Conservation (phyloP, 2,888 invertebrate species). For the Drosophila tripunctata region DNA sequence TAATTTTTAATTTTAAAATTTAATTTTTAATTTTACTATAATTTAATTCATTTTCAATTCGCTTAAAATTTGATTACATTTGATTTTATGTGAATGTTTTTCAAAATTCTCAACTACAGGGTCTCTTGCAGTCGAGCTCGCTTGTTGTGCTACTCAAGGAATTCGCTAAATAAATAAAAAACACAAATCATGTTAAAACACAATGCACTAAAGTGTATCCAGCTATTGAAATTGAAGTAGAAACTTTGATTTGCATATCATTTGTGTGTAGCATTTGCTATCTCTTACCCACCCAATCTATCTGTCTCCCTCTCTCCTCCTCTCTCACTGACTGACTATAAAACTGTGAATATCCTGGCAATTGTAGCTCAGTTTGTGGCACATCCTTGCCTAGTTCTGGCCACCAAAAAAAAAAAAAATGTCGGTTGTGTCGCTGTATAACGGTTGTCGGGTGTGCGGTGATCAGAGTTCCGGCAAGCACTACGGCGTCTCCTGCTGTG, state of each 20-base stretch:
- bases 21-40: no score
- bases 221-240: conserved; percentile 39
- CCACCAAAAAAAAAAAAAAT: no score
- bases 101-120: background rate
- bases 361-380: conserved; percentile 27
- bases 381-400: conserved; percentile 12
- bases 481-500: conserved; percentile 93
- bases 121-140: background rate
- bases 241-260: conserved; percentile 82
- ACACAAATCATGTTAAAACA: conserved; percentile 64
- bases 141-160: background rate
- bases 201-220: conserved; percentile 31
- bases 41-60: no score
- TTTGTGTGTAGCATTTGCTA: conserved; percentile 57
- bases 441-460: conserved; percentile 90
- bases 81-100: no score
- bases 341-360: conserved; percentile 45
- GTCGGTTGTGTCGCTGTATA: conserved; percentile 45
- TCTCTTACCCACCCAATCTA: no score
- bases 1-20: no score
- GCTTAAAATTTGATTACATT: no score
- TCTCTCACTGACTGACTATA: conserved; percentile 30
- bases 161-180: conserved; percentile 67
- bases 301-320: background rate
- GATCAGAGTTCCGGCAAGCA: conserved; percentile 93